phyloP scores from a whole-genome alignment of 2,113 vertebrate species.

The Chlamydotis undulata region DNA sequence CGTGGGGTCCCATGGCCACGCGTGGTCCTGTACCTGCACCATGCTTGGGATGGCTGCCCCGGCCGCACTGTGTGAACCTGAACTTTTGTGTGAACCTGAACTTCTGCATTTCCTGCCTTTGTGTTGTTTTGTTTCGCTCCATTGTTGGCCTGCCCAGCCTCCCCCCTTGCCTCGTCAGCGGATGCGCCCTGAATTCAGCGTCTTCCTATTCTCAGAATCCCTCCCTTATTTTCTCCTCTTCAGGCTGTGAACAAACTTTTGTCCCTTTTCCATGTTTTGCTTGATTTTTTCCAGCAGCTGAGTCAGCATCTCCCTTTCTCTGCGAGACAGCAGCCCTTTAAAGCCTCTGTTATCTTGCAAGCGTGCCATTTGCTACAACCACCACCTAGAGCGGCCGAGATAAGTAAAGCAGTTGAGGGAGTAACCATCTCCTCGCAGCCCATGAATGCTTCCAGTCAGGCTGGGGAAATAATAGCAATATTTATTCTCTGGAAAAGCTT shows the following conservation, averaged over 20 bases:
- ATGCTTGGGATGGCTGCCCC: background rate
- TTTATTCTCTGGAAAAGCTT: conserved; percentile 54
- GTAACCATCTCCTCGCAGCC: conserved; percentile 21
- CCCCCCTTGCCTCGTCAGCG: background rate
- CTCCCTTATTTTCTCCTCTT: conserved; percentile 51
- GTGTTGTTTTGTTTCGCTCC: conserved; percentile 38
- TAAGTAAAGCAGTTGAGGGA: conserved; percentile 46
- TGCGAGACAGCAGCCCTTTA: background rate
- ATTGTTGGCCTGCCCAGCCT: conserved; percentile 25
- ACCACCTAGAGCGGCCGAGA: conserved; percentile 40
- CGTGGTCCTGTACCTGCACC: background rate
- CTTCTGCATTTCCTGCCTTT: conserved; percentile 68
- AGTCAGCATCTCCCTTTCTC: conserved; percentile 35
- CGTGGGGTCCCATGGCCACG: rapidly evolving
- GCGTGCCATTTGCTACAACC: conserved; percentile 14
- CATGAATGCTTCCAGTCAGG: conserved; percentile 50
- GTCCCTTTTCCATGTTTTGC: conserved; percentile 27
- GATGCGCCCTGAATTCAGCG: conserved; percentile 40
- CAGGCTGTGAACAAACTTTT: background rate
- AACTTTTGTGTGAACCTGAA: conserved; percentile 58
- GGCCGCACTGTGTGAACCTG: conserved; percentile 19
- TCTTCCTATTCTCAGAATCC: conserved; percentile 64
- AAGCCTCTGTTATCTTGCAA: background rate
- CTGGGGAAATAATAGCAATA: conserved; percentile 61
- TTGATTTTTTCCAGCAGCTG: conserved; percentile 50